Base-by-base conservation (phyloP, 2,888 invertebrate species). In the Bimastos eiseni region DNA sequence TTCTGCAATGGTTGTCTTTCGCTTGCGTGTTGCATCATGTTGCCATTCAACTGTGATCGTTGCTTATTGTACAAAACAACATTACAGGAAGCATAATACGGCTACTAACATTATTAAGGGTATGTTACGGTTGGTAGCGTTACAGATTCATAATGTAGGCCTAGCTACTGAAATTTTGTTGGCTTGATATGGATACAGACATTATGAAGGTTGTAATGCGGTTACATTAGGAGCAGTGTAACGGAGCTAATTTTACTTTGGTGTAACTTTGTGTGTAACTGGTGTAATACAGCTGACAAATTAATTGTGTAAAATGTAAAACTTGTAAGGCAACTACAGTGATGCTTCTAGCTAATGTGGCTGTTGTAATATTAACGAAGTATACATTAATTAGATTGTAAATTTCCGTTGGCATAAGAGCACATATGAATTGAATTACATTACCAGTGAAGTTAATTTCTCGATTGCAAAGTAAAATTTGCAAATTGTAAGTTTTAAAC, bases 1-100 rank as follows among this genome's bases (percentile, higher is more conserved):
- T 70, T 70, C 70, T 70, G 70, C n/a, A 70, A 70, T 70, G 70
- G 70, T 70, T 70, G 70, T 70, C 70, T 70, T 70, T 70, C 70
- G 70, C 70, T 70, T 70, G 70, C n/a, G n/a, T n/a, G n/a, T 70
- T 70, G 70, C 70, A 70, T 70, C 70, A 70, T 70, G 70, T 70
- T 70, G 70, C 70, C n/a, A 70, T 70, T 70, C n/a, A n/a, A n/a
- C 70, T 70, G 70, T 70, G 70, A n/a, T 70, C 70, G n/a, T 70
- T 70, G 70, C 70, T 70, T 70, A n/a, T 70, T 70, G 70, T n/a
- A 70, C 70, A 70, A 13, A 70, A n/a, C n/a, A 70, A 70, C 70
- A 70, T n/a, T n/a, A n/a, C 30, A 70, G n/a, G 8, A 17, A n/a
- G 70, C n/a, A n/a, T 70, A 70, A 70, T 70, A n/a, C n/a, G 70